phyloP scores from a whole-genome alignment of 92 coral and sea anemone species.

The Palythoa grandis region DNA sequence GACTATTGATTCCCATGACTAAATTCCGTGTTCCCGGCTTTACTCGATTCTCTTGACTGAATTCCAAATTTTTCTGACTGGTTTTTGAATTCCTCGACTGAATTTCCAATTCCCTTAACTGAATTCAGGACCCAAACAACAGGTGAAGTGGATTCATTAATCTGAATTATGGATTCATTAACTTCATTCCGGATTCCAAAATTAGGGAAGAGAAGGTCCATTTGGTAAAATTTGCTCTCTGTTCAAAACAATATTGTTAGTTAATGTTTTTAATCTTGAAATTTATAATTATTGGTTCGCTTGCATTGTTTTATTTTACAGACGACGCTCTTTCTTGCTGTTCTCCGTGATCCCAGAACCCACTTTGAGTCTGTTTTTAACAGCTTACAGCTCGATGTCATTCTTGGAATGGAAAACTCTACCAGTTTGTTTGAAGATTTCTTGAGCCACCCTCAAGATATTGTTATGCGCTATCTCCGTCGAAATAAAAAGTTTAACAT shows the following conservation, averaged over 20 bases:
- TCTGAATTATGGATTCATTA: too few relatives aligned
- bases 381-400: constrained; percentile 57
- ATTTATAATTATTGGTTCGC: too few relatives aligned
- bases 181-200: background rate
- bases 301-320: background rate
- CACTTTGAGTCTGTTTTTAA: constrained; percentile 83
- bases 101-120: background rate
- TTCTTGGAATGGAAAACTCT: constrained; percentile 69
- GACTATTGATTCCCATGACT: too few relatives aligned
- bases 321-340: constrained; percentile 74
- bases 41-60: too few relatives aligned
- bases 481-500: constrained; percentile 56
- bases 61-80: background rate
- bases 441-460: constrained; percentile 56
- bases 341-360: constrained; percentile 75
- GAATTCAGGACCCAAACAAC: background rate
- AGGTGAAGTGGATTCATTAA: too few relatives aligned
- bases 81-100: background rate
- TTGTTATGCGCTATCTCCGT: constrained; percentile 54
- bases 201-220: background rate
- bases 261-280: too few relatives aligned
- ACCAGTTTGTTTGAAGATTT: constrained; percentile 68
- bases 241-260: too few relatives aligned
- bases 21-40: background rate
- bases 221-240: too few relatives aligned